A percentile compares a stretch with the other conserved stretches of the same genome.
phyloP scores from a whole-genome alignment of 37 sponge, comb jelly and placozoan species.

The Mnemiopsis leidyi region DNA sequence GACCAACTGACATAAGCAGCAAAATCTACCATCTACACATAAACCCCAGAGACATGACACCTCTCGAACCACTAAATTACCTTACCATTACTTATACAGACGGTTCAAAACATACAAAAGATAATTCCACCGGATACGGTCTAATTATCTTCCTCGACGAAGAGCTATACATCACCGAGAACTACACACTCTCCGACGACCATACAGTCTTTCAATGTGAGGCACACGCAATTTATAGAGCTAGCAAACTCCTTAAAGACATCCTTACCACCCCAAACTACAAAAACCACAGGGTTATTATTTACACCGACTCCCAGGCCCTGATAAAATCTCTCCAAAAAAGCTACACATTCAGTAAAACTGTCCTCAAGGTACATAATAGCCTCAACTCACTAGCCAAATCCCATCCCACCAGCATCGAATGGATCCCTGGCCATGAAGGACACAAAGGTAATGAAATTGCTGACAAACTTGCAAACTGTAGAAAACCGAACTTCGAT shows the following conservation, averaged over 20 bases:
- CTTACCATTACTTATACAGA: neutral
- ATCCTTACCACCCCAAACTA: neutral
- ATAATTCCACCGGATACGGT: slow-evolving; percentile 8
- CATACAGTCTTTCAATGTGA: neutral
- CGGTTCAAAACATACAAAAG: neutral
- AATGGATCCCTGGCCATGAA: too few species aligned
- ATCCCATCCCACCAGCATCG: neutral
- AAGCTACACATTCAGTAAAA: neutral
- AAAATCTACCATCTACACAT: neutral
- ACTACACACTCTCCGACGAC: neutral
- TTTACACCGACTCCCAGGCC: slow-evolving; percentile 3
- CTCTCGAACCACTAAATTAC: neutral
- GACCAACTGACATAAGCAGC: slow-evolving; percentile 3
- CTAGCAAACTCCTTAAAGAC: neutral
- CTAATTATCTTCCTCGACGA: neutral
- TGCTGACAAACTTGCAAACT: slow-evolving; percentile 6
- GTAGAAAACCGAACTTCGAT: too few species aligned
- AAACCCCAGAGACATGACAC: neutral
- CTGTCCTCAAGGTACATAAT: neutral
- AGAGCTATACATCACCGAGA: neutral
- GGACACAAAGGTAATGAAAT: slow-evolving; percentile 22
- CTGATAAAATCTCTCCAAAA: neutral
- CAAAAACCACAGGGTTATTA: neutral
- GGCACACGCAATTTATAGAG: neutral
- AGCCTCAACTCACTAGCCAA: neutral